Conservation (phyloP, 2,797 vertebrate species). For the Pyrocephalus nanus region DNA sequence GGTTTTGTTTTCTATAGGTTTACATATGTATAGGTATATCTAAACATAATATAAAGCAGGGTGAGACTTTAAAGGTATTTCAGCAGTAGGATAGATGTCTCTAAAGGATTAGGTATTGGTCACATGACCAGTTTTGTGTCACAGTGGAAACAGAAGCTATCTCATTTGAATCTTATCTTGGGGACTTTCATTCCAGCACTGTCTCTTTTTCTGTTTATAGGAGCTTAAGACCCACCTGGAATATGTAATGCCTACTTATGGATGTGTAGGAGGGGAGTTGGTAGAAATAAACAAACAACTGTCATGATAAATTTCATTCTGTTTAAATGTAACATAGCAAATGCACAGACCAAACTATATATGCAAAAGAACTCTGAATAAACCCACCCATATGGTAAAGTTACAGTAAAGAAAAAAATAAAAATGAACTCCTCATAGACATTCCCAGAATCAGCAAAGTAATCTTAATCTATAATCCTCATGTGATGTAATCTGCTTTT, state of each 20-base stretch:
- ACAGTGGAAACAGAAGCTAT: not conserved
- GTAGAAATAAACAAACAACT: not conserved
- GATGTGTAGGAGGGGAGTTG: not conserved
- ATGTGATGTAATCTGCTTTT: constrained; percentile 55
- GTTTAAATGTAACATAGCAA: not conserved
- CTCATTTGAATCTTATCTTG: not conserved
- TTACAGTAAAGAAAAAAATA: not conserved
- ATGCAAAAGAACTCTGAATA: not conserved
- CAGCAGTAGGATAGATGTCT: not conserved
- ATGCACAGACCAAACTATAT: not conserved
- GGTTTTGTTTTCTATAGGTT: not conserved
- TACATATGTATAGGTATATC: not conserved
- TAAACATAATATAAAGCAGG: not conserved
- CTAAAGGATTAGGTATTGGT: not conserved
- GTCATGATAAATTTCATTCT: not conserved
- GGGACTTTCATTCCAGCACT: not conserved
- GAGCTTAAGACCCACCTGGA: not conserved
- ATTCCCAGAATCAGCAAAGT: not conserved
- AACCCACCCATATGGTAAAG: not conserved
- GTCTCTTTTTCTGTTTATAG: not conserved
- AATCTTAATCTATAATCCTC: constrained; percentile 47
- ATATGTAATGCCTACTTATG: not conserved
- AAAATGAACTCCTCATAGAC: not conserved
- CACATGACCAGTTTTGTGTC: not conserved
- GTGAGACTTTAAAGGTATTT: not conserved